Evolutionary conservation across 2,888 invertebrate species (phyloP).

Genomic region (Odontomyia ornata): DNA sequence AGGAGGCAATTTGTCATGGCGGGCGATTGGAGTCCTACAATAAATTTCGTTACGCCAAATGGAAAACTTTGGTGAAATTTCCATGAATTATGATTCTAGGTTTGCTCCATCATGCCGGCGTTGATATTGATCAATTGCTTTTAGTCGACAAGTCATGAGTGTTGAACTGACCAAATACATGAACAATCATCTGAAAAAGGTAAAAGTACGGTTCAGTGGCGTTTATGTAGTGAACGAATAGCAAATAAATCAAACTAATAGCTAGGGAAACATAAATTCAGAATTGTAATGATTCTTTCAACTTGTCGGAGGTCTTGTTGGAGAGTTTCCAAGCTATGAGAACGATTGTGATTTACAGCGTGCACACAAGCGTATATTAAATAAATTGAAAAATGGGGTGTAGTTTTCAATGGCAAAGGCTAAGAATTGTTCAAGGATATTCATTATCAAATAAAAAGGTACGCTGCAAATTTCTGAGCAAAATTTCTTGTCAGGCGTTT

Average conservation of each 20-base stretch:
- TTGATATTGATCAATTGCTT: slow-evolving; percentile 34
- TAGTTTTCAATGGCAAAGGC: too few relatives aligned
- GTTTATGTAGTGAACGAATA: slow-evolving; percentile 3
- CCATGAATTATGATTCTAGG: slow-evolving; percentile 8
- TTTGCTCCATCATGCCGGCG: not conserved
- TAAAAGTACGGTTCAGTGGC: slow-evolving; percentile 34
- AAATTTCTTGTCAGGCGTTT: too few relatives aligned
- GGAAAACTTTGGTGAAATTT: slow-evolving; percentile 9
- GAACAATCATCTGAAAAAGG: slow-evolving; percentile 33
- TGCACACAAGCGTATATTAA: too few relatives aligned
- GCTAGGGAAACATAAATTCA: slow-evolving; percentile 8
- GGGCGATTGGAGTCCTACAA: not conserved
- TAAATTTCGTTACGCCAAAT: slow-evolving; percentile 12
- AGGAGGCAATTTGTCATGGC: slow-evolving; percentile 22
- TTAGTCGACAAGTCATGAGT: slow-evolving; percentile 14
- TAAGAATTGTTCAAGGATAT: too few relatives aligned
- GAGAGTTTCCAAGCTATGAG: not conserved
- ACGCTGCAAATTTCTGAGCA: too few relatives aligned
- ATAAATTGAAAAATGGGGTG: too few relatives aligned
- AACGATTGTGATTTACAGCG: not conserved
- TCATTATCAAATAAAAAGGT: too few relatives aligned
- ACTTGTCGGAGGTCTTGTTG: not conserved
- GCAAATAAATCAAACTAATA: slow-evolving; percentile 34
- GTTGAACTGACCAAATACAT: slow-evolving; percentile 13
- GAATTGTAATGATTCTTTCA: slow-evolving; percentile 14